Base-by-base conservation (phyloP, 1,140 invertebrate genomes). In the Mesaphorura yosii region DNA sequence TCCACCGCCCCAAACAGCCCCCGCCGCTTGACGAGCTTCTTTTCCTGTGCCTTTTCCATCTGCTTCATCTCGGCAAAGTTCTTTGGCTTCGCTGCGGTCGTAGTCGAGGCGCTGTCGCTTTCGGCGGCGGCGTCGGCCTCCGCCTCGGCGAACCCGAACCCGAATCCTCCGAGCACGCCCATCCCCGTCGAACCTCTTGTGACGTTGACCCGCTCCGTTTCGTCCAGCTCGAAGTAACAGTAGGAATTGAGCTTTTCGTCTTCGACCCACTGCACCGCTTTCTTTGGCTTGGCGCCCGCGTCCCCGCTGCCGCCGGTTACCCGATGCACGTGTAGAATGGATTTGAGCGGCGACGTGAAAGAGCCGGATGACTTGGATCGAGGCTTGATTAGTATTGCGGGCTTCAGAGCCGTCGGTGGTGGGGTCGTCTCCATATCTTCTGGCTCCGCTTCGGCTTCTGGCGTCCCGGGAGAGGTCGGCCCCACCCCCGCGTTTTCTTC, bases 201-300 rank as follows among this genome's bases (percentile, higher is more conserved):
- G 0, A 95, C 90, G 72, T 94, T 94, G 1, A 92, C 87, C 66
- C 90, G 78, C 72, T 95, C 90, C 3, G 82, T 92, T 71, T 93
- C 89, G 70, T 95, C 90, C 38, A 93, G 68, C 68, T 93, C 88
- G 69, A 96, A 96, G 65, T 83, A 91, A 61, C 82, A 79, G 38
- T 89, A 75, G 57, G 86, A 79, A 64, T 84, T 82, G 17, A 95
- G 70, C 47, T 90, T 80, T 7, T 77, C 72, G 57, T 86, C 86
- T 10, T 77, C 75, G 64, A 82, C 83, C 88, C 89, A 96, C 52
- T 68, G 65, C 2, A 96, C 80, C 59, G 73, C 76, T 68, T 91
- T 88, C 64, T 90, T 90, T 0, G 82, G 79, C 2, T 81, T 82
- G 67, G 78, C 81, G 57, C 75, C 63, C 23, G 67, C 71, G n/a